phyloP scores from a whole-genome alignment of 2,888 invertebrate genomes.

The Nipponacmea schrenckii region DNA sequence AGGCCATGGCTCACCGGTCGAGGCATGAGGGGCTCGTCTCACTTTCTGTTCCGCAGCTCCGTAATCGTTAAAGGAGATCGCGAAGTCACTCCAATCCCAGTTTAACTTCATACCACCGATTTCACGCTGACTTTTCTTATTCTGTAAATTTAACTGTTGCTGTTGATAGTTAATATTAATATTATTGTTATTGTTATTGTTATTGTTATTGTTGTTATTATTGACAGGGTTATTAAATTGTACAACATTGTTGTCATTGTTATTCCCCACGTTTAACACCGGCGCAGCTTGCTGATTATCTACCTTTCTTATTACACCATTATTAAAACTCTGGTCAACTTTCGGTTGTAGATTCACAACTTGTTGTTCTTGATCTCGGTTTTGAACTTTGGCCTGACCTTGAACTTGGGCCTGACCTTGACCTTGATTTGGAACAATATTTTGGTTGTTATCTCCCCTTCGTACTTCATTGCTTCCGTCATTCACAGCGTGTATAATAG shows the following conservation, averaged over 20 bases:
- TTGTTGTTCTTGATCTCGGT: slow-evolving; percentile 1
- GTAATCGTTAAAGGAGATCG: slow-evolving; percentile 55
- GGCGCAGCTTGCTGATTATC: neutral
- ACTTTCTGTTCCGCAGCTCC: slow-evolving; percentile 60
- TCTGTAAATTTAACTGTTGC: slow-evolving; percentile 10
- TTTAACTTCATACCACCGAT: slow-evolving; percentile 34
- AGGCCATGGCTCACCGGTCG: slow-evolving; percentile 77
- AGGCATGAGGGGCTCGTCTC: slow-evolving; percentile 56
- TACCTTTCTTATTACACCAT: neutral
- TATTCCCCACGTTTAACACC: neutral
- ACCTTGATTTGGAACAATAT: neutral
- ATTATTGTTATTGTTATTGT: neutral
- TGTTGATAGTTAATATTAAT: slow-evolving; percentile 5
- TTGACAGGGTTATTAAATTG: neutral
- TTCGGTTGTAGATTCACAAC: slow-evolving; percentile 9
- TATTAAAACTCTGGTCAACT: neutral
- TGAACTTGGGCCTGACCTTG: neutral
- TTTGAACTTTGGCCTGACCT: neutral
- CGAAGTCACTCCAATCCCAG: slow-evolving; percentile 62
- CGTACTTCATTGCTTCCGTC: too few species aligned
- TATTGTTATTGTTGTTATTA: slow-evolving; percentile 6
- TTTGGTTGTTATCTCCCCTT: neutral
- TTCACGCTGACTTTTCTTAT: neutral
- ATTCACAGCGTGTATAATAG: too few species aligned
- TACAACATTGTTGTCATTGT: slow-evolving; percentile 5